phyloP scores from a whole-genome alignment of 1,140 invertebrate genomes.

The Daktulosphaira vitifoliae region DNA sequence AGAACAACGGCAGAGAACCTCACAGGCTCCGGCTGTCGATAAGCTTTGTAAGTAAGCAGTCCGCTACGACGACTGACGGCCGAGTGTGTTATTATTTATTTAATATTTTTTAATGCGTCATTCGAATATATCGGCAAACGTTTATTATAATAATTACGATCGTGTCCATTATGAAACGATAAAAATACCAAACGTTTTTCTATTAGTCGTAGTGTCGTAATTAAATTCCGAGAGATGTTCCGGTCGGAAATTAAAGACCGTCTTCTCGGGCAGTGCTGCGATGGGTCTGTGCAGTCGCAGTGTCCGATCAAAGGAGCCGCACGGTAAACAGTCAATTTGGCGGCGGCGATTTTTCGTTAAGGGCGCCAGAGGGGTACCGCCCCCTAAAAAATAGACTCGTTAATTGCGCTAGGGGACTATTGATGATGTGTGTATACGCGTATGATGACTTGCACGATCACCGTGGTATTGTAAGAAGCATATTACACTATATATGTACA shows the following conservation, averaged over 20 bases:
- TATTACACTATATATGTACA: neutral
- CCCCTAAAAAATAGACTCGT: slow-evolving; percentile 25
- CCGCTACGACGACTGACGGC: too few species aligned
- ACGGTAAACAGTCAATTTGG: slow-evolving; percentile 33
- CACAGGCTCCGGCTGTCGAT: too few species aligned
- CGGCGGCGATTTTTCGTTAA: slow-evolving; percentile 18
- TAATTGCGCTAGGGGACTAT: slow-evolving; percentile 24
- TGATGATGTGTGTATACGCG: slow-evolving; percentile 1
- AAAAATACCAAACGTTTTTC: slow-evolving; percentile 1
- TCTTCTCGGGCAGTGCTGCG: neutral
- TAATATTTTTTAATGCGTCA: slow-evolving; percentile 20
- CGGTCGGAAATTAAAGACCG: slow-evolving; percentile 30
- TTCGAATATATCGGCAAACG: slow-evolving; percentile 30
- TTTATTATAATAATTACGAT: slow-evolving; percentile 21
- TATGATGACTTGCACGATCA: slow-evolving; percentile 23
- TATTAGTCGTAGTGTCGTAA: neutral
- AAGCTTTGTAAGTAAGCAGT: too few species aligned
- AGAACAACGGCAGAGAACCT: too few species aligned
- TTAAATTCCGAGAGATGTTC: slow-evolving; percentile 12
- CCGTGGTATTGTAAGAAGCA: slow-evolving; percentile 9
- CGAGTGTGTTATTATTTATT: too few species aligned
- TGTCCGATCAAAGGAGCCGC: slow-evolving; percentile 24
- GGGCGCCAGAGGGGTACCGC: slow-evolving; percentile 25
- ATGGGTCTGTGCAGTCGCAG: too few species aligned
- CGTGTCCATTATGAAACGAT: too few species aligned